Percentiles rank a stretch among this genome's conserved stretches.
Conservation (phyloP, 92 coral and sea anemone genomes). For the Porites divaricata region DNA sequence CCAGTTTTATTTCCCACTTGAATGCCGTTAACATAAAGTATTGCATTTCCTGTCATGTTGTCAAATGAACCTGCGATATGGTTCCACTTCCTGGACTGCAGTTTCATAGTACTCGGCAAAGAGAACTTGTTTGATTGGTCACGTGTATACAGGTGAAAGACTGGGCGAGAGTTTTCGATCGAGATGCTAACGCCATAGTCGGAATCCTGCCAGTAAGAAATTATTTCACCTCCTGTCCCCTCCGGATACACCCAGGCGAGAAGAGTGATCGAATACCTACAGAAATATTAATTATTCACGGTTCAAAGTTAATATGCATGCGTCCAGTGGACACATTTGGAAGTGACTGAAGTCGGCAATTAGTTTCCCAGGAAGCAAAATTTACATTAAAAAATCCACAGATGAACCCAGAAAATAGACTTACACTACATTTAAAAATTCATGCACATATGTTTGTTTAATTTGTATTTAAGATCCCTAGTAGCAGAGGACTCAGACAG, state of each 20-base stretch:
- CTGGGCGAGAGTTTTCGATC: constrained; percentile 20
- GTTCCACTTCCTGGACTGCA: constrained; percentile 9
- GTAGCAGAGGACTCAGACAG: too few relatives aligned
- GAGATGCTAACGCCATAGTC: constrained; percentile 28
- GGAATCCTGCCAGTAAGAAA: constrained; percentile 43
- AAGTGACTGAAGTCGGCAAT: background rate
- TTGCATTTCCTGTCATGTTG: background rate
- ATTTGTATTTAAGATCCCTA: too few relatives aligned
- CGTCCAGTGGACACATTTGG: background rate
- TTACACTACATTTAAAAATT: too few relatives aligned
- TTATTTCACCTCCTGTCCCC: constrained; percentile 23
- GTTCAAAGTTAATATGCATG: background rate
- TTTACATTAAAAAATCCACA: too few relatives aligned
- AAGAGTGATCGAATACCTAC: constrained; percentile 36
- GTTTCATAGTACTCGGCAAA: background rate
- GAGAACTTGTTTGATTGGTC: constrained; percentile 6
- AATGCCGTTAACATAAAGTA: constrained; percentile 11
- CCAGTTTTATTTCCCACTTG: background rate
- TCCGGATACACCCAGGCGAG: constrained; percentile 34
- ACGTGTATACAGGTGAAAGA: constrained; percentile 38
- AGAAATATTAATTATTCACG: background rate
- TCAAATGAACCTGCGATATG: constrained; percentile 29
- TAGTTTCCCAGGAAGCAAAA: too few relatives aligned
- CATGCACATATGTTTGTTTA: too few relatives aligned
- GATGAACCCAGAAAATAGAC: too few relatives aligned